Conservation (phyloP, 2,888 invertebrate species). For the Sesia bembeciformis region DNA sequence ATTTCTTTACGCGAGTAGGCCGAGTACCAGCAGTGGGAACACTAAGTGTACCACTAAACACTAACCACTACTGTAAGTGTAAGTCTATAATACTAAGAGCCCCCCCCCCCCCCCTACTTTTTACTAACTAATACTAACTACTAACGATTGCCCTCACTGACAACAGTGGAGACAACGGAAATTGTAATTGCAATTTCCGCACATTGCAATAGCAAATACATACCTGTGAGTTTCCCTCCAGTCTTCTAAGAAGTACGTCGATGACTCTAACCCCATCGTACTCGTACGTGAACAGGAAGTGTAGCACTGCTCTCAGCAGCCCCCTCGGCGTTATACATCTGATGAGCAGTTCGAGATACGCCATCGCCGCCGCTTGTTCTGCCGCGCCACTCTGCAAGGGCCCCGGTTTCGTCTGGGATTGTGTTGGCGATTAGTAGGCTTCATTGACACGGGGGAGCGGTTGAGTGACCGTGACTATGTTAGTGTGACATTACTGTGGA, state of each 20-base stretch:
- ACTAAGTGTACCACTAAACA: too few species aligned
- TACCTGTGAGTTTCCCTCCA: constrained; percentile 84
- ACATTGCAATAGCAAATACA: too few species aligned
- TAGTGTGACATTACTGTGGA: too few species aligned
- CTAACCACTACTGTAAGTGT: too few species aligned
- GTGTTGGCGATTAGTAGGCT: constrained; percentile 26
- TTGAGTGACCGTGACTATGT: constrained; percentile 4
- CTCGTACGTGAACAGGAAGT: constrained; percentile 86
- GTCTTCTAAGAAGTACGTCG: constrained; percentile 86
- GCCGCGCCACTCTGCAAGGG: constrained; percentile 86
- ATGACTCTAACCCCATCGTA: constrained; percentile 90
- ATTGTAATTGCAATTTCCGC: too few species aligned
- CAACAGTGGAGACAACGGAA: too few species aligned
- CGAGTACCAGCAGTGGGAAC: too few species aligned
- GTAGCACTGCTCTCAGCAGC: constrained; percentile 85
- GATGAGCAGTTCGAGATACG: constrained; percentile 92
- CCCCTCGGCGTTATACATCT: constrained; percentile 87
- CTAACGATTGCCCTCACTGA: too few species aligned
- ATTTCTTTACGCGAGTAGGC: too few species aligned
- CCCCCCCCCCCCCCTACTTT: too few species aligned
- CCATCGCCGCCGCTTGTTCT: constrained; percentile 93
- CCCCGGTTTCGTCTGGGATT: constrained; percentile 49
- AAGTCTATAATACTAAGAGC: too few species aligned
- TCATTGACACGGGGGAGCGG: constrained; percentile 1
- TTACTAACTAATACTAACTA: too few species aligned